Base-by-base conservation (phyloP, 2,113 vertebrate genomes). In the Microtus richardsoni region DNA sequence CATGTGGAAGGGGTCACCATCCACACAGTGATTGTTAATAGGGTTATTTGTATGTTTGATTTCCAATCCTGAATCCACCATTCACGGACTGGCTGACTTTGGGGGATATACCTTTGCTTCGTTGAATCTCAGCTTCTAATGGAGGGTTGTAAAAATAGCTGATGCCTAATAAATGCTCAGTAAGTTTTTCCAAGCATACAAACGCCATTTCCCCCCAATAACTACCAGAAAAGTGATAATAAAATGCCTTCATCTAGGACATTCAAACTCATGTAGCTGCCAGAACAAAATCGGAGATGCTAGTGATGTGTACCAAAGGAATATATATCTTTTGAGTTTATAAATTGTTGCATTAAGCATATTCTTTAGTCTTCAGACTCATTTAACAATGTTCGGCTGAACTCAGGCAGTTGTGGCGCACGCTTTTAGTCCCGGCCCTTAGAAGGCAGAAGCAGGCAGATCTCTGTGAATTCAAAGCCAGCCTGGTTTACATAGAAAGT, bases 201-300 rank as follows among this genome's bases (percentile, higher is more conserved):
- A 78, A 74, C 60, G 36, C 75, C 73, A 28, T 78, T 64, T 62
- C 1, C 3, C 12, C 54, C 54, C 16, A 91, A 39, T 41, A 91
- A 16, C 30, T 71, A 17, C 70, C 77, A 96, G 83, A 71, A 92
- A 92, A 88, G 26, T 80, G 77, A 88, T 41, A 88, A 84, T 79
- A 39, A 4, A 62, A 33, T 30, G 24, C 2, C 19, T 1, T 88
- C 19, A 5, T 33, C 19, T 28, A 78, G 74, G 89, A 8, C 24
- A 52, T 66, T 70, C 52, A 13, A 54, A n/a, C 33, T 44, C 49
- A 30, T 75, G 4, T 22, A 70, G 66, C 68, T 83, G 14, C n/a
- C 26, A 79, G 47, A 84, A 64, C 30, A 88, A 70, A 85, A 70
- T 33, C 26, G 6, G 62, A 90, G 87, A 36, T 84, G 24, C 39